phyloP scores from a whole-genome alignment of 2,797 vertebrate genomes.

The Masticophis lateralis region DNA sequence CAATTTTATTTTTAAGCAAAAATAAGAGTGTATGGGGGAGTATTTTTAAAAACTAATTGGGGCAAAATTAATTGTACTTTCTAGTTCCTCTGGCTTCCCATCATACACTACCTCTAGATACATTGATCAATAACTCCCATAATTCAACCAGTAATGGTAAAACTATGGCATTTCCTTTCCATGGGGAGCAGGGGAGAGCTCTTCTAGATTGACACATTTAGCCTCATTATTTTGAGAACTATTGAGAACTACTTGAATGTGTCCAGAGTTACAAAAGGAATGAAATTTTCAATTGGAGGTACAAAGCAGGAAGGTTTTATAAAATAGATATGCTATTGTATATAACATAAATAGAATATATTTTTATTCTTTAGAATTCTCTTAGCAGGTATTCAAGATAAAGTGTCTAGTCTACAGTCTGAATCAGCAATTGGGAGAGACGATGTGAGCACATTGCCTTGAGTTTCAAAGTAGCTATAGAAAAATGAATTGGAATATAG shows the following conservation, averaged over 20 bases:
- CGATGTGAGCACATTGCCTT: background rate
- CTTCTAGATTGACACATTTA: background rate
- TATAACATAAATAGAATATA: background rate
- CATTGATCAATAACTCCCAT: background rate
- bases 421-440: background rate
- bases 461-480: background rate
- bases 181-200: background rate
- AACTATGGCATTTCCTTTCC: background rate
- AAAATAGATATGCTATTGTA: background rate
- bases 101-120: background rate
- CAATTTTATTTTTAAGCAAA: conserved; percentile 18
- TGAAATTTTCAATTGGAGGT: background rate
- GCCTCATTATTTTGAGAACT: background rate
- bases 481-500: background rate
- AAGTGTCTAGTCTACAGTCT: background rate
- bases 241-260: background rate
- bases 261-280: background rate
- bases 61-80: background rate
- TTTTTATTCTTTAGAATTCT: background rate
- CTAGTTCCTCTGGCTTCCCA: background rate
- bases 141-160: background rate
- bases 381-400: background rate
- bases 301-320: background rate
- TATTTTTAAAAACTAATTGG: conserved; percentile 18
- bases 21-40: background rate